Evolutionary conservation across 2,888 invertebrate species (phyloP), one percentile per base, ranked within the genome.

Genomic region (Perithous albicinctus): DNA sequence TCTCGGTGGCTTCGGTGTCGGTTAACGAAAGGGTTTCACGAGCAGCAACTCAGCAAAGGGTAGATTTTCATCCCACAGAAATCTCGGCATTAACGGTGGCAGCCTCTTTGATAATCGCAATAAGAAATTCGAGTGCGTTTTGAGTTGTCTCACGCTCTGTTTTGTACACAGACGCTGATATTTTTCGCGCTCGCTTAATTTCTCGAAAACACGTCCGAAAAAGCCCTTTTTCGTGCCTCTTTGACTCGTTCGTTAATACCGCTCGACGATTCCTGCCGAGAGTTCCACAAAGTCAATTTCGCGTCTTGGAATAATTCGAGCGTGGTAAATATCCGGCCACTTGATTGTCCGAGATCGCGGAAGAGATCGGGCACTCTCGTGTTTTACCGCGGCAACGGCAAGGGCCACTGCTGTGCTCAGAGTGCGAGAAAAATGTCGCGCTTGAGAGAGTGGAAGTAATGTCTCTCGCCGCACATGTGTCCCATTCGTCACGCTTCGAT

Each of bases 321-420:
- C 88, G 88, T 86, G 84, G 10, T 51, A 86, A 89, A 87, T 88
- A 87, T 89, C 85, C 89, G 84, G 84, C 80, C 82, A 87, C 88
- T 90, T 89, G 88, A 88, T 88, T 82, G 78, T 82, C 84, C 85
- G 86, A 89, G 87, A 85, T 83, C 73, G 85, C 77, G 85, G 84
- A 88, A 88, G 82, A 85, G 85, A 83, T 84, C 73, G 59, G 67
- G 46, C 70, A 63, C 23, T 54, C 51, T 54, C 51, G 66, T 26
- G 56, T 41, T 75, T 75, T 51, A 79, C 63, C 66, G 76, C 51
- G 10, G 43, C 56, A 59, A 72, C 64, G 54, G 20, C 73, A 38
- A 59, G 59, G 1, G n/a, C 38, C 23, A n/a, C n/a, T n/a, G n/a
- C n/a, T n/a, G n/a, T n/a, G 23, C 20, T 38, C 73, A 32, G 38